Conservation (phyloP, 2,888 invertebrate genomes). For the Microctonus aethiopoides region DNA sequence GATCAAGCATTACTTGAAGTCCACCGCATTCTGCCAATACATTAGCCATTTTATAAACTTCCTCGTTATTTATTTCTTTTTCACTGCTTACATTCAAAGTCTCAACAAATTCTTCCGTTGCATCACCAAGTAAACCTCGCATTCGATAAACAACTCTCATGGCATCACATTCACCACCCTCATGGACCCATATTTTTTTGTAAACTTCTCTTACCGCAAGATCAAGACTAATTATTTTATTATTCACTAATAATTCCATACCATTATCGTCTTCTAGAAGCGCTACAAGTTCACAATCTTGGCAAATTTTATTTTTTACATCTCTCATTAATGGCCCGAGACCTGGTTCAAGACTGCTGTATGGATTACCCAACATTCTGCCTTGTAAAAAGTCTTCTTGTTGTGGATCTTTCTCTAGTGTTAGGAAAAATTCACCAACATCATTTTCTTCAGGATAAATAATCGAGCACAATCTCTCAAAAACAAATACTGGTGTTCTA, state of each 20-base stretch:
- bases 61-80: conserved; percentile 93
- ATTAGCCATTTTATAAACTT: conserved; percentile 90
- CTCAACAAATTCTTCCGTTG: conserved; percentile 98
- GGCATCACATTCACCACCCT: conserved; percentile 91
- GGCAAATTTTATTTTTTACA: conserved; percentile 98
- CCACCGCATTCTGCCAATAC: conserved; percentile 85
- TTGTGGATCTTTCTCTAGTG: conserved; percentile 97
- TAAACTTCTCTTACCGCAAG: conserved; percentile 94
- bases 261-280: conserved; percentile 97
- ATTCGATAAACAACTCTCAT: conserved; percentile 98
- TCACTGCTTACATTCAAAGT: conserved; percentile 86
- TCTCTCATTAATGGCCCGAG: conserved; percentile 98
- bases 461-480: conserved; percentile 95
- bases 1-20: conserved; percentile 83
- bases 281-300: conserved; percentile 98
- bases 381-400: conserved; percentile 97
- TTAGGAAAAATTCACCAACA: conserved; percentile 95
- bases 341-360: conserved; percentile 92
- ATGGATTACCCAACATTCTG: conserved; percentile 98
- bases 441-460: conserved; percentile 98
- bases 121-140: conserved; percentile 97
- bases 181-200: conserved; percentile 81
- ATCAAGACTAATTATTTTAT: conserved; percentile 97
- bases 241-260: conserved; percentile 97
- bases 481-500: conserved; percentile 96